Evolutionary conservation across 35 echinoderm and acorn worm genomes (phyloP).

Genomic region (Heliocidaris tuberculata): DNA sequence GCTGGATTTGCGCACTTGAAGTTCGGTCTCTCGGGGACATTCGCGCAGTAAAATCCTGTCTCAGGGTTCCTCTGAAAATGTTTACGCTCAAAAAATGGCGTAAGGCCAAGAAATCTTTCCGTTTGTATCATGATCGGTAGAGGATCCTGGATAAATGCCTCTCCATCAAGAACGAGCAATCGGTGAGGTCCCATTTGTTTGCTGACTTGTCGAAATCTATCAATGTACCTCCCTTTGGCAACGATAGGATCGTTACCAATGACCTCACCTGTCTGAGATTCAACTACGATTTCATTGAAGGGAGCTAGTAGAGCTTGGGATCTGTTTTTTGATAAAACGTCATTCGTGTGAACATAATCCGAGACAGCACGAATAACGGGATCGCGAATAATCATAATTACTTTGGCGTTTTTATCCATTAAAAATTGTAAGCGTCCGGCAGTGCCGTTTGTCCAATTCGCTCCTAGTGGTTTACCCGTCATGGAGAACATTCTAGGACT

Average conservation of each 20-base stretch:
- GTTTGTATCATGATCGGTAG: conserved; percentile 4
- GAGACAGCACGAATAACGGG: conserved; percentile 45
- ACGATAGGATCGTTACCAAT: not conserved
- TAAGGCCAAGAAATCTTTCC: no score
- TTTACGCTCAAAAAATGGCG: no score
- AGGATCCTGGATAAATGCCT: conserved; percentile 28
- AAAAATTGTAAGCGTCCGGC: not conserved
- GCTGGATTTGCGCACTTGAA: not conserved
- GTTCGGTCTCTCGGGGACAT: not conserved
- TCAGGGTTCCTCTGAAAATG: not conserved
- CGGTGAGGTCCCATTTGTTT: not conserved
- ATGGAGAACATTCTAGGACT: not conserved
- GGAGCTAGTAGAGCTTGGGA: not conserved
- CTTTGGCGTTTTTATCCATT: conserved; percentile 5
- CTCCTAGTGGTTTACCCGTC: not conserved
- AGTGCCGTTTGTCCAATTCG: no score
- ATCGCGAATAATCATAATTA: conserved; percentile 54
- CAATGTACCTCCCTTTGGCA: not conserved
- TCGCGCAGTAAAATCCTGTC: not conserved
- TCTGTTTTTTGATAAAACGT: not conserved
- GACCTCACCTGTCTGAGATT: not conserved
- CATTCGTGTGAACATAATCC: conserved; percentile 46
- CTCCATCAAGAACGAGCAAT: conserved; percentile 20
- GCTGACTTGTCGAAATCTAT: not conserved
- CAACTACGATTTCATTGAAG: not conserved